Evolutionary conservation across 1,140 invertebrate species (phyloP), one percentile per base, ranked within the genome.

Genomic region (Zaprionus tsacasi): DNA sequence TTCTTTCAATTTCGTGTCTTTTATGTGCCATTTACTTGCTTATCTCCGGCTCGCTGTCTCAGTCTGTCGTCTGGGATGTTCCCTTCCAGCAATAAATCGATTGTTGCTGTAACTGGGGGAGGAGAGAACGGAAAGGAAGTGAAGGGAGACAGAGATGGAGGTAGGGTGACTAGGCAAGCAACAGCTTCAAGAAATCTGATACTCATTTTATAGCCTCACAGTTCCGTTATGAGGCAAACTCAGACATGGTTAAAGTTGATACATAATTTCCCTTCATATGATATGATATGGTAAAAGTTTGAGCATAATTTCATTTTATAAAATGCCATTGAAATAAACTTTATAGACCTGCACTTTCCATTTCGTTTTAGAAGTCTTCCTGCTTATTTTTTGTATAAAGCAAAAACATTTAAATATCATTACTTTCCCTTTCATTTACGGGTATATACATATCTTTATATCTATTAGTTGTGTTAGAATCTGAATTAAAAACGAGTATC

Each of bases 401-500:
- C 3, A 3, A n/a, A 54, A 55, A 13, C 25, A 55, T 50, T 50
- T 25, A 25, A 50, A 50, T 50, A 50, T 12, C 11, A 25, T 50
- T 25, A 25, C 45, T 50, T 50, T 50, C 17, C 10, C 45, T 50
- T 50, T 50, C 45, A 25, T 21, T 48, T 48, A 48, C 17, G 15
- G 12, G 21, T 66, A 48, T 30, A 30, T 66, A 48, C 4, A 30
- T 1, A 21, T 55, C 43, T 55, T 61, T 67, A 45, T 33, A 64
- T 75, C 17, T 66, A 38, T 15, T 59, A 48, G 64, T 75, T 70
- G 8, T 67, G 10, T 43, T 21, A 13, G 33, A 21, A 45, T 40
- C 60, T 45, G 6, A 17, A 15, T 7, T 15, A 58, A 76, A 58
- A 80, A 82, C 67, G 74, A 68, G 76, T 80, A 65, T 73, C 65